Conservation (phyloP, 2,797 vertebrate genomes). For the Tenualosa thibaudeaui region DNA sequence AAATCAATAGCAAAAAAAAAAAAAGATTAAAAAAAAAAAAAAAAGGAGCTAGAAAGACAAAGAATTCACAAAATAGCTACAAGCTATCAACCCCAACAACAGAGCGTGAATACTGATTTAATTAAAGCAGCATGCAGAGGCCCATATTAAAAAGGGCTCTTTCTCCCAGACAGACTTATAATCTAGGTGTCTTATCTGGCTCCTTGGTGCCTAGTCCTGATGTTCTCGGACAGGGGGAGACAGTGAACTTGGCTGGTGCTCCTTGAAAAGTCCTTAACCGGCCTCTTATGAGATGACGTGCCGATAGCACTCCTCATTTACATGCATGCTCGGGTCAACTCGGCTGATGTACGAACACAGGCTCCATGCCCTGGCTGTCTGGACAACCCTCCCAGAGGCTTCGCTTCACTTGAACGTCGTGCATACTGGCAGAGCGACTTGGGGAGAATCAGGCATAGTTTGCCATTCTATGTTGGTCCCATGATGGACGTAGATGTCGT, state of each 20-base stretch:
- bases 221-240: neutral
- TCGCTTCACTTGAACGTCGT: neutral
- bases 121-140: neutral
- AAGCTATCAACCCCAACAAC: constrained; percentile 14
- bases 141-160: constrained; percentile 10
- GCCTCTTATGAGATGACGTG: neutral
- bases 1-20: neutral
- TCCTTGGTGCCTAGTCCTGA: neutral
- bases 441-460: neutral
- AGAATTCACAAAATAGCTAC: constrained; percentile 14
- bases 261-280: neutral
- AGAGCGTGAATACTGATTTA: neutral
- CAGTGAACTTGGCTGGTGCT: neutral
- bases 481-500: neutral
- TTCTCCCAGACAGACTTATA: constrained; percentile 3
- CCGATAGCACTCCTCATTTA: neutral
- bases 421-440: neutral
- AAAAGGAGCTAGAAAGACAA: neutral
- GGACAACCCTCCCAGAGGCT: neutral
- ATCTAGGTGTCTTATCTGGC: constrained; percentile 14
- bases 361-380: neutral
- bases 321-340: neutral
- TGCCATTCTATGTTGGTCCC: neutral
- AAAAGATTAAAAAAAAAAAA: neutral
- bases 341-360: neutral